A percentile compares a stretch with the other conserved stretches of the same genome.
Evolutionary conservation across 2,888 invertebrate genomes (phyloP).

Genomic region (Meloe dianella): DNA sequence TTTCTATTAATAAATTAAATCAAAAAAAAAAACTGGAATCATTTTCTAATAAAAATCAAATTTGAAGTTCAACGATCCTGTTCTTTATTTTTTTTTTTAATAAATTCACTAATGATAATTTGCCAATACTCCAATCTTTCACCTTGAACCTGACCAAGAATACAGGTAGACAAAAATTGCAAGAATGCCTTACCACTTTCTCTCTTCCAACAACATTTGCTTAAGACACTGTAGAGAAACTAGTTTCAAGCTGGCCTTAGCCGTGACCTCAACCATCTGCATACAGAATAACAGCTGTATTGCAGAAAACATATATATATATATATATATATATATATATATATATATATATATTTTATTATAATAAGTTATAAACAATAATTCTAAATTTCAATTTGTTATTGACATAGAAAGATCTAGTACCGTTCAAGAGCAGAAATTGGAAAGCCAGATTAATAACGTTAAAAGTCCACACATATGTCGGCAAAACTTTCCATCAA

Average conservation of each 20-base stretch:
- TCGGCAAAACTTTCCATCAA: not conserved
- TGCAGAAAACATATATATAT: not conserved
- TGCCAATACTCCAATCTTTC: slow-evolving; percentile 8
- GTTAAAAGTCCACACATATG: slow-evolving; percentile 2
- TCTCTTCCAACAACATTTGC: slow-evolving; percentile 2
- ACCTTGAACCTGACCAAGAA: slow-evolving; percentile 16
- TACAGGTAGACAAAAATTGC: slow-evolving; percentile 1
- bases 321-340: too few relatives aligned
- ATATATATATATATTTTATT: not conserved
- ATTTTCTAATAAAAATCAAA: too few relatives aligned
- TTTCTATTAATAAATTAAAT: too few relatives aligned
- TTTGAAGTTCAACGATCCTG: not conserved
- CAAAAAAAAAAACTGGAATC: not conserved
- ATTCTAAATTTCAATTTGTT: not conserved
- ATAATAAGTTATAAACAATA: not conserved
- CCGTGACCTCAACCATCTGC: slow-evolving; percentile 17
- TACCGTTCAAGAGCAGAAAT: not conserved
- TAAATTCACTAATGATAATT: not conserved
- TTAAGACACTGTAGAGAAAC: slow-evolving; percentile 12
- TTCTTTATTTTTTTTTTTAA: too few relatives aligned
- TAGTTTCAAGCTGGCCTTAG: slow-evolving; percentile 17
- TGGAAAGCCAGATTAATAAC: not conserved
- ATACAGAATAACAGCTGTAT: not conserved
- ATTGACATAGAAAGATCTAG: not conserved
- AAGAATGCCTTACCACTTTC: slow-evolving; percentile 12